Conservation (phyloP, 2,113 vertebrate species). For the Semicossyphus pulcher region DNA sequence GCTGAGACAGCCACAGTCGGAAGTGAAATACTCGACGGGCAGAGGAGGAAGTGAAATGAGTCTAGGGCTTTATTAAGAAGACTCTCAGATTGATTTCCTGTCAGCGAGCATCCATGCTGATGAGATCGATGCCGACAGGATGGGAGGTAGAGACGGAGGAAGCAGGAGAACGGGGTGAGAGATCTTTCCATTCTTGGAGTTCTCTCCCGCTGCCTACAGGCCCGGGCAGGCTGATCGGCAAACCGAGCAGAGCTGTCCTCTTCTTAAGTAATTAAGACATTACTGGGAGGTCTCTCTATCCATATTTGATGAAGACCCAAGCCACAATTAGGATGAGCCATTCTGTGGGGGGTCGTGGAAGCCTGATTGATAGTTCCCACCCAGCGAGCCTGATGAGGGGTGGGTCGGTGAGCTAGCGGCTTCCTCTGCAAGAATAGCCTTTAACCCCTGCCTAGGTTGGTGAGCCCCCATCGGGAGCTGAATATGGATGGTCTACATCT, state of each 20-base stretch:
- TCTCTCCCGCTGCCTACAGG: slow-evolving; percentile 43
- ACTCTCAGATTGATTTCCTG: slow-evolving; percentile 82
- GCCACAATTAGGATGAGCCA: slow-evolving; percentile 68
- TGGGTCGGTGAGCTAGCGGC: slow-evolving; percentile 60
- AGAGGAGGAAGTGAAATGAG: slow-evolving; percentile 59
- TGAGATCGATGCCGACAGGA: slow-evolving; percentile 74
- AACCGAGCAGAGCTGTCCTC: slow-evolving; percentile 57
- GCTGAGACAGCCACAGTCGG: slow-evolving; percentile 30
- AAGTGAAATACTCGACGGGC: slow-evolving; percentile 10
- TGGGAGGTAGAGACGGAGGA: slow-evolving; percentile 53
- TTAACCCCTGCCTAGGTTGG: slow-evolving; percentile 68
- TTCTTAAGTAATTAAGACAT: slow-evolving; percentile 79
- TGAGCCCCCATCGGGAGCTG: slow-evolving; percentile 49
- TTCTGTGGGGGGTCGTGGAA: slow-evolving; percentile 33
- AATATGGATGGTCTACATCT: slow-evolving; percentile 74
- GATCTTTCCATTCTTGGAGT: slow-evolving; percentile 57
- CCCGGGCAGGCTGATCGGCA: slow-evolving; percentile 46
- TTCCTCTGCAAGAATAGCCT: slow-evolving; percentile 62
- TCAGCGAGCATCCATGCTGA: slow-evolving; percentile 64
- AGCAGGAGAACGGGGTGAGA: slow-evolving; percentile 53
- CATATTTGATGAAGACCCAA: slow-evolving; percentile 82
- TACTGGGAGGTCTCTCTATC: slow-evolving; percentile 71
- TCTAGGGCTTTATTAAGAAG: slow-evolving; percentile 82
- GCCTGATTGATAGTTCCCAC: slow-evolving; percentile 72
- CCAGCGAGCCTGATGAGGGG: slow-evolving; percentile 35